Base-by-base conservation (phyloP, 2,888 invertebrate genomes). In the Cataglyphis rosenhaueri region DNA sequence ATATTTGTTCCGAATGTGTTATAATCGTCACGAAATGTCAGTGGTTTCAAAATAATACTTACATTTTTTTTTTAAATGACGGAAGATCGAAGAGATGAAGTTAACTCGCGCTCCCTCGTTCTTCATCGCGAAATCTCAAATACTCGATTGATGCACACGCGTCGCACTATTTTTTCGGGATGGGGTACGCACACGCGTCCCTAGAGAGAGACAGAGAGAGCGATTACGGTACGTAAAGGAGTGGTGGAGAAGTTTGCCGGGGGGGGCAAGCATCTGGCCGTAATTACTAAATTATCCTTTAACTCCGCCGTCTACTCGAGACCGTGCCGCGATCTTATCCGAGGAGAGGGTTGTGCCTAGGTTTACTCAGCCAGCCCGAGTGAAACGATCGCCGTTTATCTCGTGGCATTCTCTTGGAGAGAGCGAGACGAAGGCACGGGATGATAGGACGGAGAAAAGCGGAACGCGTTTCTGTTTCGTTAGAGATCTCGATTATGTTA, bases 251-350 rank as follows among this genome's bases (percentile, higher is more conserved):
- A 21, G 81, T 88, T 86, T 86, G 88, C 90, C 90, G 21, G 21
- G 87, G 21, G 87, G 91, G 93, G 91, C 91, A 90, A 92, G 92
- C 93, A 94, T 93, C 93, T 93, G 93, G 91, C 90, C 92, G 90
- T 93, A 94, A 94, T 94, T 94, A 93, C 94, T 93, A 93, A 94
- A 94, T 94, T 94, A 94, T 94, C 92, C 92, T 91, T 92, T 89
- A 91, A 92, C 91, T 90, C 88, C 89, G 84, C 89, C 90, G 89
- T 91, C 91, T 88, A 90, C 88, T 90, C 85, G 87, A 86, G 88
- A 66, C 87, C 84, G 85, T 73, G 84, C 84, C 89, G 88, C 89
- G 92, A 92, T 90, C 90, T 92, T 91, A 92, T 92, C 90, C 91
- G 75, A 85, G 25, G 38, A 71, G 85, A 85, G 89, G 86, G 81